A percentile compares a stretch with the other conserved stretches of the same genome.
phyloP scores from a whole-genome alignment of 2,113 vertebrate genomes.

The Heterocephalus glaber region DNA sequence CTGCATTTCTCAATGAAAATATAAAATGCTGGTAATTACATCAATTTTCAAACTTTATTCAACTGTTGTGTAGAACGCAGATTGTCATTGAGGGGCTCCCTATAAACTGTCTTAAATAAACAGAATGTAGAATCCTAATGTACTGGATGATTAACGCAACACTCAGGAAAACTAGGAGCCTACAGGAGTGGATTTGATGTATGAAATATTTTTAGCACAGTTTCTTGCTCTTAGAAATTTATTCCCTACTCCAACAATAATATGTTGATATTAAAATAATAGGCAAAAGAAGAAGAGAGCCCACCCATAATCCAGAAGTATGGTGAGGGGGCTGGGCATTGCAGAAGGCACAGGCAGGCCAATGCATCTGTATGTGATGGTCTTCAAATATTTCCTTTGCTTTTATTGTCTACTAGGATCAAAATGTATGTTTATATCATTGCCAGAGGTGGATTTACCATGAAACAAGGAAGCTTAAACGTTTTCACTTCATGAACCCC shows the following conservation, averaged over 20 bases:
- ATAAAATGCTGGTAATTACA: background rate
- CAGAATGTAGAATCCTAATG: background rate
- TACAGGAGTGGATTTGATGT: too few species aligned
- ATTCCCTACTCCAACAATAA: too few species aligned
- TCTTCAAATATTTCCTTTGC: background rate
- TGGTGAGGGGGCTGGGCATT: too few species aligned
- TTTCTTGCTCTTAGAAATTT: background rate
- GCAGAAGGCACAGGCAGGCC: background rate
- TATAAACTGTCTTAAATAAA: background rate
- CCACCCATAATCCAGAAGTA: background rate
- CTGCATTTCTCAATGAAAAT: background rate
- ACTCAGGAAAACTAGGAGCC: background rate
- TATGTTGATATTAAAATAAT: background rate
- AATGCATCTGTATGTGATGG: background rate
- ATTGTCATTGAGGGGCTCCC: background rate
- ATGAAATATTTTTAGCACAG: background rate
- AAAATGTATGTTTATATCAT: too few species aligned
- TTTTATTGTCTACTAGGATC: background rate
- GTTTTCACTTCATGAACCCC: background rate
- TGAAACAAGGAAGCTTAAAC: background rate
- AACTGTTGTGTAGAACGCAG: background rate
- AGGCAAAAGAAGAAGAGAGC: background rate
- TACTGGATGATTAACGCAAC: accelerated
- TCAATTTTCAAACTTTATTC: background rate
- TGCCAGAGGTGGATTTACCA: background rate